Base-by-base conservation (phyloP, 2,797 vertebrate species). In the Crypturellus tataupa region DNA sequence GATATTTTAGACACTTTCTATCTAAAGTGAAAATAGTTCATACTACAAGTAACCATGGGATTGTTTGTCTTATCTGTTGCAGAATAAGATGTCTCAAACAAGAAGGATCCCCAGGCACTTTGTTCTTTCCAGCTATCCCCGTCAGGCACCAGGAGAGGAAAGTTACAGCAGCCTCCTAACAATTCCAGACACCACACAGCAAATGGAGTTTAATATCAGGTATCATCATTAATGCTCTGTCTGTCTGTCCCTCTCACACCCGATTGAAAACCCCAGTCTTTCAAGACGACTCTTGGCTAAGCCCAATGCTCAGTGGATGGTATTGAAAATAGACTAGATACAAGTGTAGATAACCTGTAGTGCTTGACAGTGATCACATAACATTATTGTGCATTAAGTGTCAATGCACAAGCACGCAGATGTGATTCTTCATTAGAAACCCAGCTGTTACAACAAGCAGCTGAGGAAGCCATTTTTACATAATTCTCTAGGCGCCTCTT, bases 171-270 rank as follows among this genome's bases (percentile, higher is more conserved):
- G 95, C 76, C 68, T 82, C 89, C 93, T 6, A 37, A 84, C 92
- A 70, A 62, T 87, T 63, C 89, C 93, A 93, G 95, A 97, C 90
- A 90, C 78, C 82, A 77, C 93, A 63, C 89, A 97, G 88, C 94
- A 97, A 93, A 93, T 92, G 91, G 97, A 95, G 70, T 76, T 95
- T 81, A 95, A 94, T 95, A 96, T 96, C 97, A 97, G 97, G 97
- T 98, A 97, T 96, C 89, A 87, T 1, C 70, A 72, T 85, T 91
- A 87, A 93, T 85, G 24, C 63, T 70, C 44, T 46, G 64, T 72
- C 79, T 90, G 92, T 79, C 70, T 69, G 67, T 17, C 40, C 35
- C 29, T 24, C 44, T 46, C 13, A 15, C 7, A 37, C 6, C 17
- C 29, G 9, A 40, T 31, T 25, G 24, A 39, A 68, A 17, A 44